Conservation (phyloP, 1,140 invertebrate species). For the Drosophila rhopaloa region DNA sequence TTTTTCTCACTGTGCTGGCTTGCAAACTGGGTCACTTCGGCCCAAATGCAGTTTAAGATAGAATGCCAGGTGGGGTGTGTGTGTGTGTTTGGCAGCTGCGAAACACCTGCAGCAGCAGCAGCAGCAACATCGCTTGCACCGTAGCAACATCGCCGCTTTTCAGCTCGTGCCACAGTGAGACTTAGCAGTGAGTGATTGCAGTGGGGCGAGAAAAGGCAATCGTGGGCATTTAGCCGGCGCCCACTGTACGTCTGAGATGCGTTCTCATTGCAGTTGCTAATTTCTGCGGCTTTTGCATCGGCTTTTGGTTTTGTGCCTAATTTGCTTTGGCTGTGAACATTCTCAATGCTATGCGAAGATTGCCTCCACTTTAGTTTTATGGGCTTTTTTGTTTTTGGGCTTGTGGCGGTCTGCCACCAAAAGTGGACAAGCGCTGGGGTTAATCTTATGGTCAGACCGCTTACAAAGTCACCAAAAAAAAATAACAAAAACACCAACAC, state of each 20-base stretch:
- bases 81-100: slow-evolving; percentile 40
- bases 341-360: slow-evolving; percentile 55
- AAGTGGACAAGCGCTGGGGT: slow-evolving; percentile 21
- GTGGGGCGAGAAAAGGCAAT: not conserved
- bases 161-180: slow-evolving; percentile 59
- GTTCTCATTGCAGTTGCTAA: slow-evolving; percentile 68
- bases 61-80: slow-evolving; percentile 19
- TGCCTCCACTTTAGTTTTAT: slow-evolving; percentile 21
- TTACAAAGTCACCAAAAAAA: not conserved
- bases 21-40: slow-evolving; percentile 69
- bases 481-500: not conserved
- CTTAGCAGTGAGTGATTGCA: slow-evolving; percentile 13
- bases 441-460: slow-evolving; percentile 31
- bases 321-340: slow-evolving; percentile 68
- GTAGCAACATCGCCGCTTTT: slow-evolving; percentile 30
- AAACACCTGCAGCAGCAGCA: slow-evolving; percentile 56
- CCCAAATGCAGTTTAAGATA: slow-evolving; percentile 56
- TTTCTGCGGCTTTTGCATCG: slow-evolving; percentile 60
- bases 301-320: slow-evolving; percentile 72
- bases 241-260: slow-evolving; percentile 46
- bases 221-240: slow-evolving; percentile 7
- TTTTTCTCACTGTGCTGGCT: slow-evolving; percentile 11
- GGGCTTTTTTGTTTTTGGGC: slow-evolving; percentile 8
- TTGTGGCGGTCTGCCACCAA: slow-evolving; percentile 6
- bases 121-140: slow-evolving; percentile 15